These are phyloP conservation scores for Chloroceryle aenea DNA, from an alignment of 2,113 vertebrate species.

Conservation along the genomic window DNA sequence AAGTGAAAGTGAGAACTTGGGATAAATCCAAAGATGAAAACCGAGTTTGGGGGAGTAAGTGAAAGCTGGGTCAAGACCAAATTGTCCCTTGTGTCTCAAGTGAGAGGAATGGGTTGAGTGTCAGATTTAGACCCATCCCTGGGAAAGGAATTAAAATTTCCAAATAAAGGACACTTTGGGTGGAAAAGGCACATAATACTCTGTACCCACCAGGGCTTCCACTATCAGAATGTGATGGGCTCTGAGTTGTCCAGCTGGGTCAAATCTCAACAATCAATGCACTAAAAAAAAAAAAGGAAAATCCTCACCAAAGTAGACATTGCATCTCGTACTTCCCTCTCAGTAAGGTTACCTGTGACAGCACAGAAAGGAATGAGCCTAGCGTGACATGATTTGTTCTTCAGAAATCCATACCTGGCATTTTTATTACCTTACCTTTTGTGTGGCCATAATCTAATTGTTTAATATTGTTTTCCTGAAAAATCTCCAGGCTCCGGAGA, in stretches of 20 bases:
- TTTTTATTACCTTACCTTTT: neutral
- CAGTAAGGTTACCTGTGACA: neutral
- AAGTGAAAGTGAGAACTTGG: neutral
- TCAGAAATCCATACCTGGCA: neutral
- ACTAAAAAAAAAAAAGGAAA: neutral
- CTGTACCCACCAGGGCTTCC: neutral
- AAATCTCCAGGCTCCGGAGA: neutral
- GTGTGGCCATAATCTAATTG: neutral
- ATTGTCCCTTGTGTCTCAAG: neutral
- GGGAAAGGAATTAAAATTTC: neutral
- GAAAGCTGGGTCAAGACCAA: neutral
- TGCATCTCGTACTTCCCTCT: neutral
- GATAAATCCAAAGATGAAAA: neutral
- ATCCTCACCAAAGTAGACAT: neutral
- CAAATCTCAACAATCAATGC: rapidly evolving
- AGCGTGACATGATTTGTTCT: neutral
- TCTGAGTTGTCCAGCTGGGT: neutral
- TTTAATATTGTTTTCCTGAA: neutral
- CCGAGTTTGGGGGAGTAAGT: neutral
- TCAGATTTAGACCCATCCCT: neutral
- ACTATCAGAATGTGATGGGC: neutral
- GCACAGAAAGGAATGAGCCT: neutral
- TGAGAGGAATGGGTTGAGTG: neutral
- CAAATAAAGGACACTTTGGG: neutral
- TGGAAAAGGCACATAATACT: neutral